Evolutionary conservation across 53 echinoderm and acorn worm species (phyloP).

Genomic region (Patiria pectinifera): DNA sequence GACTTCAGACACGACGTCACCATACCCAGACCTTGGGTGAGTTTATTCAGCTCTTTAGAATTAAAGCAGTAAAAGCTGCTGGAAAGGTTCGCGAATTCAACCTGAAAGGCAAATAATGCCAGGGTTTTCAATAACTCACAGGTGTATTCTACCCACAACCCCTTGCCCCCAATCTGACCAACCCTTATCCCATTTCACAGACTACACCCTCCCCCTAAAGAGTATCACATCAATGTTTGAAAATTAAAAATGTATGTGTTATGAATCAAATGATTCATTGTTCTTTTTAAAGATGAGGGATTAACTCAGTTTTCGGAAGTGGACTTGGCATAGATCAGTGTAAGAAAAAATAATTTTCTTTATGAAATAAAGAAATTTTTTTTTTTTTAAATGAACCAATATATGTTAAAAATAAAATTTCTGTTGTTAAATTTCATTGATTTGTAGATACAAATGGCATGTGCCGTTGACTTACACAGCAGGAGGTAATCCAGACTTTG

Average conservation of each 20-base stretch:
- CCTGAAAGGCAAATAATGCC: no score
- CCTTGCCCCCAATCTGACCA: no score
- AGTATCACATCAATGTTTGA: background rate
- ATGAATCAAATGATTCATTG: no score
- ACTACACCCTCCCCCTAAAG: background rate
- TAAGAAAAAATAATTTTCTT: no score
- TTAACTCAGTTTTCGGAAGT: no score
- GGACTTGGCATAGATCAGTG: no score
- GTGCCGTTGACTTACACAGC: constrained; percentile 89
- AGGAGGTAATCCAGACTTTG: constrained; percentile 46
- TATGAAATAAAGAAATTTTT: background rate
- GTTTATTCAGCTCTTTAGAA: background rate
- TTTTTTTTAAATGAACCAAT: background rate
- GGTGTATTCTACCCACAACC: no score
- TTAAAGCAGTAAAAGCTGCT: background rate
- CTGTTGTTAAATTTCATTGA: background rate
- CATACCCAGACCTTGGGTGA: constrained; percentile 84
- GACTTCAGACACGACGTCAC: constrained; percentile 54
- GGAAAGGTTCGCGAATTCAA: no score
- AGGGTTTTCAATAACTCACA: no score
- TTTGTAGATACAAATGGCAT: constrained; percentile 83
- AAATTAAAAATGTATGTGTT: no score
- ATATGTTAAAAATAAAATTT: background rate
- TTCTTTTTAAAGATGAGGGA: no score
- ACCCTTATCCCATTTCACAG: no score